Evolutionary conservation across 1,140 invertebrate species (phyloP).

Genomic region (Papilio xuthus): DNA sequence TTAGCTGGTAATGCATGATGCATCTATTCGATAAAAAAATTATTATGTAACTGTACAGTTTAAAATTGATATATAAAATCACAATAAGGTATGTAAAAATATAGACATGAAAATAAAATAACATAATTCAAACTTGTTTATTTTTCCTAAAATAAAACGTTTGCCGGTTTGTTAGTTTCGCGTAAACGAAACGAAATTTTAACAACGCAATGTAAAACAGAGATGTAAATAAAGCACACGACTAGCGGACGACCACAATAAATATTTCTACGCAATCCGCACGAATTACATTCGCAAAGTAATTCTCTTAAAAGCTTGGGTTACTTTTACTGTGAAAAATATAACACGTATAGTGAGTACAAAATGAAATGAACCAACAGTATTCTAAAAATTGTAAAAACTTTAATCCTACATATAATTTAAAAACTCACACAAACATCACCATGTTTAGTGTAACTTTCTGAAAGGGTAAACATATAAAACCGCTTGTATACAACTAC

Average conservation of each 20-base stretch:
- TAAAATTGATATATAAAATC: neutral
- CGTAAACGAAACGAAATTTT: constrained; percentile 5
- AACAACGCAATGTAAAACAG: neutral
- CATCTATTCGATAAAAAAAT: neutral
- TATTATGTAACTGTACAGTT: too few species aligned
- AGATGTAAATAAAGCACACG: constrained; percentile 11
- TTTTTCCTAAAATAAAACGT: neutral
- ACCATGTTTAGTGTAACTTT: neutral
- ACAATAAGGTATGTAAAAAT: neutral
- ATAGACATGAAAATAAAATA: neutral
- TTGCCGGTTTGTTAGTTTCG: constrained; percentile 4
- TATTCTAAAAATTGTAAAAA: neutral
- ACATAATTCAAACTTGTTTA: neutral
- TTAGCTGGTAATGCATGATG: neutral
- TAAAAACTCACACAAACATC: neutral
- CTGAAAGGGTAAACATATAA: too few species aligned
- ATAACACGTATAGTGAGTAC: neutral
- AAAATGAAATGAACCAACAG: neutral
- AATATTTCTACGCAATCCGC: constrained; percentile 29
- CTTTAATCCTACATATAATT: neutral
- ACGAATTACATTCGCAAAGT: constrained; percentile 28
- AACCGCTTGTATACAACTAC: too few species aligned
- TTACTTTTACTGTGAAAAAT: constrained; percentile 26
- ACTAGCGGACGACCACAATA: constrained; percentile 13
- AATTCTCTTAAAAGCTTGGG: constrained; percentile 28